Conservation (phyloP, 2,888 invertebrate species). For the Cistogaster globosa region DNA sequence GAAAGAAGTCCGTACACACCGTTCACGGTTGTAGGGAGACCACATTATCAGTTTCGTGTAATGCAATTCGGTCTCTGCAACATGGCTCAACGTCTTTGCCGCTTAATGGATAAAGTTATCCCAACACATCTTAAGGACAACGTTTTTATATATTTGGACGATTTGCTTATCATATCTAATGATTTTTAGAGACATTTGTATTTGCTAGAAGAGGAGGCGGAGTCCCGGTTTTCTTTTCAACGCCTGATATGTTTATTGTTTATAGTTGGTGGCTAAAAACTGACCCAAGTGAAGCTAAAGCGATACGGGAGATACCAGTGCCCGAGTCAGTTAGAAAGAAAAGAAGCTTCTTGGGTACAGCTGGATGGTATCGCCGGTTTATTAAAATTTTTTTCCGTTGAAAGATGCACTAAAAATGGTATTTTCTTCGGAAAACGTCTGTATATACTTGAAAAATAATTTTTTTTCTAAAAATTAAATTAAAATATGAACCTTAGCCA, state of each 20-base stretch:
- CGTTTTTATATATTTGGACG: slow-evolving; percentile 63
- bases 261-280: not conserved
- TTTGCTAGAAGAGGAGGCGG: not conserved
- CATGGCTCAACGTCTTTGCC: slow-evolving; percentile 45
- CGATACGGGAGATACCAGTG: not conserved
- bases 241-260: no score
- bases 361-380: not conserved
- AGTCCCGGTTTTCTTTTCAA: no score
- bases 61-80: slow-evolving; percentile 47
- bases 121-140: slow-evolving; percentile 41
- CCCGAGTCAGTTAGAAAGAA: not conserved
- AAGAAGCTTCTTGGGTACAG: not conserved
- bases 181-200: not conserved
- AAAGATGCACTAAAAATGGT: no score
- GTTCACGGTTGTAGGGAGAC: slow-evolving; percentile 57
- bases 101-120: slow-evolving; percentile 65
- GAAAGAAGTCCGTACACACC: slow-evolving; percentile 44
- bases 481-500: no score
- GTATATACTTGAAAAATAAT: no score
- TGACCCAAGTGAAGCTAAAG: not conserved
- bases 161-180: slow-evolving; percentile 35
- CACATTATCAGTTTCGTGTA: slow-evolving; percentile 59
- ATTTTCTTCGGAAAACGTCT: no score
- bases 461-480: no score
- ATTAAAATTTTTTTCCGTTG: no score